Evolutionary conservation across 2,113 vertebrate genomes (phyloP), one percentile per base, ranked within the genome.

Genomic region (Syngnathus typhle): DNA sequence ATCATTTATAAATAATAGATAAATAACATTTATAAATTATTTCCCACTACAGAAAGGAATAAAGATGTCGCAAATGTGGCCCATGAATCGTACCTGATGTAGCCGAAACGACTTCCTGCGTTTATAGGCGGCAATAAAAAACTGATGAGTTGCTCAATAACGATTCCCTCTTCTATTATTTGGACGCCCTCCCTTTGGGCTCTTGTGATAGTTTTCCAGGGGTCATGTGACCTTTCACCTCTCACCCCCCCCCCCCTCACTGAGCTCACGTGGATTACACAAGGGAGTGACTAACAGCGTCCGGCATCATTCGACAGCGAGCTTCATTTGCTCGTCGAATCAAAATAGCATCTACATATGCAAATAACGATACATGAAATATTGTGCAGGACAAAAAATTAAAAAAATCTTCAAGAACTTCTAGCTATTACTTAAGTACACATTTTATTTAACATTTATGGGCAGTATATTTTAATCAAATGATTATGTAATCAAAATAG

Each of bases 81-180:
- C 39, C 39, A 4, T 47, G 44, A 6, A 47, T 15, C 44, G 41
- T 21, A 59, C 64, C 62, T 68, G 62, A 63, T 64, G 27, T 52
- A 23, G 41, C 23, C 51, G 83, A 81, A 15, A 82, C 27, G 60
- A 85, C 77, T 84, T 88, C 84, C 44, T 47, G 59, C 67, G 23
- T 23, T 51, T 55, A 47, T 41, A 64, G 59, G 72, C 65, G 72
- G 76, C 80, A 71, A 73, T 82, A 80, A 88, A 81, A 88, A 87
- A 83, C 77, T 71, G 65, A 82, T 63, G 60, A 61, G 72, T 75
- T 70, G 62, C 60, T 85, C 77, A 62, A 83, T 85, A 83, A 73
- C 19, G 27, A 19, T 70, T 54, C 54, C 54, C 71, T 73, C 16
- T 8, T 66, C 60, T 4, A 54, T 82, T 71, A 60, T 69, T 27